Conservation (phyloP, 2,888 invertebrate species). For the Nephrotoma guestfalica region DNA sequence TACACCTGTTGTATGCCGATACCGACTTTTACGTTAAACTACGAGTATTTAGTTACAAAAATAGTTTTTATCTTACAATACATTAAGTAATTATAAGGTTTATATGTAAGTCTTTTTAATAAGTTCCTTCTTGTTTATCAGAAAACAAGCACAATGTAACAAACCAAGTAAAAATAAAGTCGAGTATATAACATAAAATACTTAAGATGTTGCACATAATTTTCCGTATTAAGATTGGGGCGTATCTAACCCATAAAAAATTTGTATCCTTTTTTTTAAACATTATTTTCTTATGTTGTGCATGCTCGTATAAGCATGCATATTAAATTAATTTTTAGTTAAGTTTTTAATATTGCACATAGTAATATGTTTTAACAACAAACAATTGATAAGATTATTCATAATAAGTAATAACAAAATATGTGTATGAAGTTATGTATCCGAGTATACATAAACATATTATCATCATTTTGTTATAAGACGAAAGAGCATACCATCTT, state of each 20-base stretch:
- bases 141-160: too few species aligned
- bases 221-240: not conserved
- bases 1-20: too few species aligned
- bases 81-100: too few species aligned
- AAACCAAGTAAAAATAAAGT: not conserved
- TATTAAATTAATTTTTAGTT: not conserved
- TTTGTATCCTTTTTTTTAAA: not conserved
- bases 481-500: not conserved
- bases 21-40: too few species aligned
- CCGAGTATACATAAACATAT: not conserved
- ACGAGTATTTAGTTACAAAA: too few species aligned
- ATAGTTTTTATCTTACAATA: too few species aligned
- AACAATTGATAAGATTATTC: not conserved
- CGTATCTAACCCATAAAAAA: not conserved
- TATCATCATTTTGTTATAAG: not conserved
- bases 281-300: too few species aligned
- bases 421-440: not conserved
- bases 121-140: too few species aligned
- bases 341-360: not conserved
- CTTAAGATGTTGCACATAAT: not conserved
- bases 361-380: not conserved
- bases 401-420: not conserved
- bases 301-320: not conserved
- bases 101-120: too few species aligned
- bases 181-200: not conserved